Conservation (phyloP, 2,113 vertebrate species). For the Rhagologus leucostigma region DNA sequence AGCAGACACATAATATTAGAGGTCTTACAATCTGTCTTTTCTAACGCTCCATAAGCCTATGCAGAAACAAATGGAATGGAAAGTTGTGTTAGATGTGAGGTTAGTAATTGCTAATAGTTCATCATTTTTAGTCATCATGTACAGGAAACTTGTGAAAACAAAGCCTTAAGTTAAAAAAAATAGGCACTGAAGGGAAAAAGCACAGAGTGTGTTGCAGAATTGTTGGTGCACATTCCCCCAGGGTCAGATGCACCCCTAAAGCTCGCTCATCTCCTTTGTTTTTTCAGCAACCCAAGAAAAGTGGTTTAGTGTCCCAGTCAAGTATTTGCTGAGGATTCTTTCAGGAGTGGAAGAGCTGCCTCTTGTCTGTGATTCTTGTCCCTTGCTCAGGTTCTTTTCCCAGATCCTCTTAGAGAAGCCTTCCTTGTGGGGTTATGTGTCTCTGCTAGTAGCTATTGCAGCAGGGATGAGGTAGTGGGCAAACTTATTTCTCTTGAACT, state of each 20-base stretch:
- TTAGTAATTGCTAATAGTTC: background rate
- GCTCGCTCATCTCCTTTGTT: accelerated
- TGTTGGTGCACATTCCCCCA: background rate
- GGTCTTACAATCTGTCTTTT: background rate
- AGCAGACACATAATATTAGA: background rate
- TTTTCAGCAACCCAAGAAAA: background rate
- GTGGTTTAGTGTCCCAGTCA: background rate
- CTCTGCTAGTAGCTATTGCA: background rate
- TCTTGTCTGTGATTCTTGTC: background rate
- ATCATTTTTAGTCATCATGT: background rate
- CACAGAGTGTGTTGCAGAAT: background rate
- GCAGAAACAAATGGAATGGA: slow-evolving; percentile 7
- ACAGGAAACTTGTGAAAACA: background rate
- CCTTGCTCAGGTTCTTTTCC: background rate
- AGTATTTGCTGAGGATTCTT: background rate
- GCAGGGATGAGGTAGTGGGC: background rate
- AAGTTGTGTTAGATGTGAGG: background rate
- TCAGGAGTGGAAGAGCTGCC: background rate
- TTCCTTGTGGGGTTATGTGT: background rate
- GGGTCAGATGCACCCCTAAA: background rate
- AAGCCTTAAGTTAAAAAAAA: background rate
- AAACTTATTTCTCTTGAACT: background rate
- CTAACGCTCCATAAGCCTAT: accelerated
- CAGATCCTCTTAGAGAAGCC: background rate
- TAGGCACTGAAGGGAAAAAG: background rate